These are phyloP conservation scores for Atlantisia rogersi DNA, from an alignment of 2,113 vertebrate species.

Conservation along the genomic window DNA sequence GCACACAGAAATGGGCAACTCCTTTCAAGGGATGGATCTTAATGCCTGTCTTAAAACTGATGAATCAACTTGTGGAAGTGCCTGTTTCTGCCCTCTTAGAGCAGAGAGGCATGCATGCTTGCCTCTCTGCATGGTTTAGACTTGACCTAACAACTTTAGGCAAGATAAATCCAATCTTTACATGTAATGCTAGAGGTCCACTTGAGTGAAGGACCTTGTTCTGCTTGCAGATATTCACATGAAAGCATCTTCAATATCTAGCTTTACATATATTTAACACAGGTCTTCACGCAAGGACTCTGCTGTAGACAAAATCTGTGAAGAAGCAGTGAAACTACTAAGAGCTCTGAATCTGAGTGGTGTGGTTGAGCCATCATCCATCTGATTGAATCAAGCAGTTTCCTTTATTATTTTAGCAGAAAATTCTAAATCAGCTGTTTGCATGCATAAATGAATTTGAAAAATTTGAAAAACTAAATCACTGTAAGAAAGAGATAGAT, in stretches of 20 bases:
- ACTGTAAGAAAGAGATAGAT: not conserved
- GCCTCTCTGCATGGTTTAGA: not conserved
- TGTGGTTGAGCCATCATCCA: not conserved
- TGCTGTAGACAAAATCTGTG: not conserved
- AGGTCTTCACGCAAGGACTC: not conserved
- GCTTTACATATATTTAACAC: not conserved
- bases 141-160: not conserved
- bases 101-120: not conserved
- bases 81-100: not conserved
- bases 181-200: rapidly evolving
- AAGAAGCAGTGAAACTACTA: not conserved
- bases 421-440: not conserved
- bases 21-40: not conserved
- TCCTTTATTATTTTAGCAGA: not conserved
- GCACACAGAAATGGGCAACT: not conserved
- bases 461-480: not conserved
- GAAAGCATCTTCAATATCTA: not conserved
- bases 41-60: not conserved
- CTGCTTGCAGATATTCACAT: not conserved
- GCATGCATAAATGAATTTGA: not conserved
- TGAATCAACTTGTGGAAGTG: not conserved
- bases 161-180: not conserved
- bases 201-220: not conserved
- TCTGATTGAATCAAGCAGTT: not conserved
- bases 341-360: not conserved